Conservation (phyloP, 2,888 invertebrate genomes). For the Athalia cordata region DNA sequence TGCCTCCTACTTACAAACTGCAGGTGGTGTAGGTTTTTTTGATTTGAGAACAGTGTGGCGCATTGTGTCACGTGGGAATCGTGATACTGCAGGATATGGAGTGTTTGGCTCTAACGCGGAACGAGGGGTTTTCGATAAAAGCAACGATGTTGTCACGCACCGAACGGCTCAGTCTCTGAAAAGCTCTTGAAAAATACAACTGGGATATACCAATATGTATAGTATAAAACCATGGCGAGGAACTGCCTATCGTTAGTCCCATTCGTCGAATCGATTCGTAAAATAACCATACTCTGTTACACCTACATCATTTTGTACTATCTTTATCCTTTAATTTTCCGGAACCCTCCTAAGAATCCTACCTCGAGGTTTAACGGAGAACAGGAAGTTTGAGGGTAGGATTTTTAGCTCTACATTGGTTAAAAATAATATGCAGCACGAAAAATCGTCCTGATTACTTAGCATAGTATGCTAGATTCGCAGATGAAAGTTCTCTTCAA, state of each 20-base stretch:
- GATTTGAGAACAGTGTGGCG: neutral
- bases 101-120: constrained; percentile 5
- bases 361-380: no score
- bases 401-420: no score
- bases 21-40: no score
- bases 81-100: neutral
- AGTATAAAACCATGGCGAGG: neutral
- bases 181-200: constrained; percentile 33
- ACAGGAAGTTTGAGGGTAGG: no score
- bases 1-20: no score
- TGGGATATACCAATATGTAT: neutral
- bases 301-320: no score
- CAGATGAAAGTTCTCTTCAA: constrained; percentile 11
- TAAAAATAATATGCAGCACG: neutral
- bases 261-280: neutral
- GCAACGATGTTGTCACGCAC: constrained; percentile 18
- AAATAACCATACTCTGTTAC: no score
- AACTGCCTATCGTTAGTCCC: neutral
- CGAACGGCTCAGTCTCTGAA: neutral
- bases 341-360: no score
- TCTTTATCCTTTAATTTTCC: no score
- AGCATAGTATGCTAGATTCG: constrained; percentile 2
- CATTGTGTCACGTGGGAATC: neutral
- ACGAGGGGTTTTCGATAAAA: constrained; percentile 43
- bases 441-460: neutral